Evolutionary conservation across 2,888 invertebrate genomes (phyloP).

Genomic region (Trichopria drosophilae): DNA sequence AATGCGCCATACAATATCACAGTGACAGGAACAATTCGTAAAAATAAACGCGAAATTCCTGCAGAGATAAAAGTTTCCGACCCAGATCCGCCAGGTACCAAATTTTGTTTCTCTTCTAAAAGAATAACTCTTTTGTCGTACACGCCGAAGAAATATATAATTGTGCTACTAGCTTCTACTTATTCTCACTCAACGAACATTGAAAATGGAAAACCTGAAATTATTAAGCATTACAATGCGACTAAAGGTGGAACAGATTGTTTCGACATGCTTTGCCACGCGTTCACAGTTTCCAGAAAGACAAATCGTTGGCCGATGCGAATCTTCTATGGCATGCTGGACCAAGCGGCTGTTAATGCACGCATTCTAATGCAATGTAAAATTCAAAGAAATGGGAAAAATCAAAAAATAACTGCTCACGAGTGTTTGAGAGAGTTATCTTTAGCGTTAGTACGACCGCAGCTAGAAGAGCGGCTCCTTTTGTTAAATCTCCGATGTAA

Average conservation of each 20-base stretch:
- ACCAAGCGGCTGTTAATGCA: constrained; percentile 37
- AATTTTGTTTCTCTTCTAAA: constrained; percentile 38
- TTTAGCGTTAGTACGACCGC: constrained; percentile 6
- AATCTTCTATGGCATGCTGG: constrained; percentile 37
- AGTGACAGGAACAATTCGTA: constrained; percentile 35
- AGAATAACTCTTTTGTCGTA: constrained; percentile 43
- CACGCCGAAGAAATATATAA: constrained; percentile 31
- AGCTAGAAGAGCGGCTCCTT: constrained; percentile 2
- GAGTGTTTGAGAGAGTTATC: constrained; percentile 2
- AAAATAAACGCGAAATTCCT: constrained; percentile 35
- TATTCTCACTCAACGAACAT: constrained; percentile 8
- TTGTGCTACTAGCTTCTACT: constrained; percentile 6
- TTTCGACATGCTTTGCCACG: constrained; percentile 38
- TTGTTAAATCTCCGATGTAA: background rate
- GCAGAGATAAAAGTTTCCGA: constrained; percentile 32
- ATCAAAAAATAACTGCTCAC: constrained; percentile 1
- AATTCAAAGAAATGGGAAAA: background rate
- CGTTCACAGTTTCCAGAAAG: constrained; percentile 24
- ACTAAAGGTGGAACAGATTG: constrained; percentile 40
- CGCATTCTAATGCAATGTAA: constrained; percentile 17
- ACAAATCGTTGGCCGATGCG: constrained; percentile 39
- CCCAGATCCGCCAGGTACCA: constrained; percentile 25
- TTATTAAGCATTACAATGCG: constrained; percentile 37
- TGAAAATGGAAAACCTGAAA: constrained; percentile 30
- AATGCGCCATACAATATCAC: constrained; percentile 23